A percentile compares a stretch with the other conserved stretches of the same genome.
Conservation (phyloP, 2,797 vertebrate genomes). For the Sebastes alutus region DNA sequence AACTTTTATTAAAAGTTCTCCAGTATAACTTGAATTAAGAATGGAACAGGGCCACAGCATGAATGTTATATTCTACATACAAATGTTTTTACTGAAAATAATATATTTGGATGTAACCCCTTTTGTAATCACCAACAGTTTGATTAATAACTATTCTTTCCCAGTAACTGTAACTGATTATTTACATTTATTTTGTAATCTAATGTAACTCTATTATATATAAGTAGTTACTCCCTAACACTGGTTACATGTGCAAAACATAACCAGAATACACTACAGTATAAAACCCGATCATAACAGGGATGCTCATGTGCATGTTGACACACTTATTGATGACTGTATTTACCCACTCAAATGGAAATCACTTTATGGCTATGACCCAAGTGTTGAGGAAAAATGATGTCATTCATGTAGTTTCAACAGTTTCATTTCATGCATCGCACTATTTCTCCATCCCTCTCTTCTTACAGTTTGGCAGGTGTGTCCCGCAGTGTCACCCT, state of each 20-base stretch:
- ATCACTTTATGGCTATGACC: background rate
- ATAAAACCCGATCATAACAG: background rate
- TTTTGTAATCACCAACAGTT: background rate
- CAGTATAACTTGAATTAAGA: background rate
- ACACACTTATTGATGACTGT: background rate
- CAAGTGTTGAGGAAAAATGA: background rate
- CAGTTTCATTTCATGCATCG: background rate
- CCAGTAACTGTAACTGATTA: background rate
- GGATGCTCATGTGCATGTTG: background rate
- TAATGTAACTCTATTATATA: background rate
- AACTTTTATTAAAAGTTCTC: background rate
- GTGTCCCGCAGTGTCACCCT: slow-evolving; percentile 95
- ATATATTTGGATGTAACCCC: background rate
- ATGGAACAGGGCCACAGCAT: background rate
- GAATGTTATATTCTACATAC: background rate
- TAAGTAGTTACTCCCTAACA: background rate
- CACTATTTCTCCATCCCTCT: background rate
- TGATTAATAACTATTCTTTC: background rate
- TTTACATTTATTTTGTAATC: background rate
- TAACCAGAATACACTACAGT: background rate
- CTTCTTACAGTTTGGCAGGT: slow-evolving; percentile 88
- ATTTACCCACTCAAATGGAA: background rate
- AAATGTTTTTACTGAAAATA: background rate
- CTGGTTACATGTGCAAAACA: background rate
- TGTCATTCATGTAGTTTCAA: too few species aligned